Evolutionary conservation across 2,797 vertebrate species (phyloP).

Genomic region (Manis crassicaudata): DNA sequence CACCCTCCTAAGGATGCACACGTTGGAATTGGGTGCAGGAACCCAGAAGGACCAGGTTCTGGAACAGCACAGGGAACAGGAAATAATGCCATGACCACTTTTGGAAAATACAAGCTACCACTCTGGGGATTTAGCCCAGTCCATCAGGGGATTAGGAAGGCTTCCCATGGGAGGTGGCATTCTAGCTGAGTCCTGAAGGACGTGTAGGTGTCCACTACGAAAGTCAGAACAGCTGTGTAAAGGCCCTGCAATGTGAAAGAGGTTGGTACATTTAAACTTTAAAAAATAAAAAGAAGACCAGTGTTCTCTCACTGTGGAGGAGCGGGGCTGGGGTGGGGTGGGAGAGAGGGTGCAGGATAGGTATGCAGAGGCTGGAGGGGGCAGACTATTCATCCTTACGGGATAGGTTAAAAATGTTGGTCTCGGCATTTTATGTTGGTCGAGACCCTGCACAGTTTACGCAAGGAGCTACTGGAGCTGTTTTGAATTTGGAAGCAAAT

Average conservation of each 20-base stretch:
- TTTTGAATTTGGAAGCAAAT: not conserved
- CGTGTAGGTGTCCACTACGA: not conserved
- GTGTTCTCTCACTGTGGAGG: not conserved
- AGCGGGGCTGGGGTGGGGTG: not conserved
- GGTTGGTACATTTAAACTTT: not conserved
- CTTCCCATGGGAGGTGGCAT: not conserved
- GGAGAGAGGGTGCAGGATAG: not conserved
- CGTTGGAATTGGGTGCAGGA: too few relatives aligned
- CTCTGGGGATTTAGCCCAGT: not conserved
- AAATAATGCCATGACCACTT: not conserved
- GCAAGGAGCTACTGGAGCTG: not conserved
- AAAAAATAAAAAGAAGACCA: not conserved
- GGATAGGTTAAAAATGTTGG: not conserved
- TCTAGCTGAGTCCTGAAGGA: not conserved
- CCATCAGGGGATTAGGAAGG: not conserved
- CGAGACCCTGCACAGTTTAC: not conserved
- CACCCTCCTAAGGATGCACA: too few relatives aligned
- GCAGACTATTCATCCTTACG: too few relatives aligned
- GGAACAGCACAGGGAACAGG: not conserved
- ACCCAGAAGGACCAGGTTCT: not conserved
- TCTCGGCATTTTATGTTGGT: not conserved
- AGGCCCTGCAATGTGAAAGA: not conserved
- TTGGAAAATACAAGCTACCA: not conserved
- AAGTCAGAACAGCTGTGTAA: not conserved
- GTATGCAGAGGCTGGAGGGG: too few relatives aligned